These are phyloP conservation scores for Parnassius apollo DNA, from an alignment of 2,888 invertebrate genomes.

Conservation along the genomic window DNA sequence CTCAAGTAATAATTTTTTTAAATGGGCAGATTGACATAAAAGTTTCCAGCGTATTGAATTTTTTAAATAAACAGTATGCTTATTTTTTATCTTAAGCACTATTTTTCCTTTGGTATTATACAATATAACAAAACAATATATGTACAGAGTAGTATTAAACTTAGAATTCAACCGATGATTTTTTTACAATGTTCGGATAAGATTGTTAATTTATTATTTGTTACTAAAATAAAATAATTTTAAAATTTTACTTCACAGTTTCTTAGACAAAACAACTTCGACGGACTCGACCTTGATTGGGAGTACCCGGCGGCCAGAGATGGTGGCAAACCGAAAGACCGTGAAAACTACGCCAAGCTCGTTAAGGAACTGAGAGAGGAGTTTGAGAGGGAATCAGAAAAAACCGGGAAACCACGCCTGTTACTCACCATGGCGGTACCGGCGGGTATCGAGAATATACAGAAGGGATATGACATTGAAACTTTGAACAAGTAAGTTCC, in stretches of 20 bases:
- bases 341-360: constrained; percentile 92
- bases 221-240: too few relatives aligned
- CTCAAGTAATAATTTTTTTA: too few relatives aligned
- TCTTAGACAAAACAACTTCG: constrained; percentile 94
- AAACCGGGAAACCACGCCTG: constrained; percentile 89
- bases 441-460: constrained; percentile 95
- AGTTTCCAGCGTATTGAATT: too few relatives aligned
- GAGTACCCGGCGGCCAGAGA: constrained; percentile 92
- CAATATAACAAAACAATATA: too few relatives aligned
- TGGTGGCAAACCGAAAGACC: constrained; percentile 90
- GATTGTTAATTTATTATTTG: too few relatives aligned
- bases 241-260: constrained; percentile 68
- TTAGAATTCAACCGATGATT: too few relatives aligned
- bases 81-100: too few relatives aligned
- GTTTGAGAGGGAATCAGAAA: constrained; percentile 91
- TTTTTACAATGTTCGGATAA: too few relatives aligned
- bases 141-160: too few relatives aligned
- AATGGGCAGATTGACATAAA: too few relatives aligned
- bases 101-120: too few relatives aligned
- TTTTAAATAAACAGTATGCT: too few relatives aligned
- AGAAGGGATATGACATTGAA: constrained; percentile 95
- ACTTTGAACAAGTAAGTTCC: constrained; percentile 88
- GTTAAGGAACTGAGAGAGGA: constrained; percentile 94
- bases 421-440: constrained; percentile 96
- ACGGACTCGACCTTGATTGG: constrained; percentile 96